phyloP scores from a whole-genome alignment of 2,888 invertebrate species.

The Hydrotaea cyrtoneurina region DNA sequence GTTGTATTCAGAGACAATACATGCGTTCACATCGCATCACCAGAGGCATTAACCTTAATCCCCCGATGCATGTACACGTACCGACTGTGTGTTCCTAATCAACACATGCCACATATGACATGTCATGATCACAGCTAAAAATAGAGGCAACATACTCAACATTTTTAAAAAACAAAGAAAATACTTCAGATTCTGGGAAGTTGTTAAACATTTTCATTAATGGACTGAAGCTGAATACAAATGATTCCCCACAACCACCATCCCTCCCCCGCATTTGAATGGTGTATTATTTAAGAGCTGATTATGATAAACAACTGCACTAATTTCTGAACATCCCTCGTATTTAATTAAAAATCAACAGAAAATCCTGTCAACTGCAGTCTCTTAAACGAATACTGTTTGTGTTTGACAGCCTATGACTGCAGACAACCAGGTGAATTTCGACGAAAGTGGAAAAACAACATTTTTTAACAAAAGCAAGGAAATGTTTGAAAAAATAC shows the following conservation, averaged over 20 bases:
- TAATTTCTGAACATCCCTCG: no score
- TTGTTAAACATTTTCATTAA: neutral
- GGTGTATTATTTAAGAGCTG: no score
- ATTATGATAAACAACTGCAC: no score
- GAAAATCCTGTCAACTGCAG: no score
- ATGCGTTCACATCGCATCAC: neutral
- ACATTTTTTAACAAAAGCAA: no score
- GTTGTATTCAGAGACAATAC: neutral
- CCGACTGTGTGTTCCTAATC: neutral
- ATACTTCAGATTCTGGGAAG: neutral
- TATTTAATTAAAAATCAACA: no score
- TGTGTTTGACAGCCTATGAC: no score
- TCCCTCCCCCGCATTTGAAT: no score
- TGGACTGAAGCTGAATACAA: neutral
- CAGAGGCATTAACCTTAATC: conserved; percentile 55
- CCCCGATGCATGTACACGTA: conserved; percentile 21
- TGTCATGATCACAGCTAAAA: conserved; percentile 14
- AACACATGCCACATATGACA: conserved; percentile 33
- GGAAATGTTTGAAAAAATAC: no score
- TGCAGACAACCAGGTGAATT: no score
- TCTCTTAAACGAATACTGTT: no score
- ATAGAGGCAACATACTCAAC: neutral
- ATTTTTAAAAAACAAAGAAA: neutral
- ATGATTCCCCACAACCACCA: neutral
- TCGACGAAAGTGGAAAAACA: no score